phyloP scores from a whole-genome alignment of 2,113 vertebrate species.

The Eptesicus fuscus region DNA sequence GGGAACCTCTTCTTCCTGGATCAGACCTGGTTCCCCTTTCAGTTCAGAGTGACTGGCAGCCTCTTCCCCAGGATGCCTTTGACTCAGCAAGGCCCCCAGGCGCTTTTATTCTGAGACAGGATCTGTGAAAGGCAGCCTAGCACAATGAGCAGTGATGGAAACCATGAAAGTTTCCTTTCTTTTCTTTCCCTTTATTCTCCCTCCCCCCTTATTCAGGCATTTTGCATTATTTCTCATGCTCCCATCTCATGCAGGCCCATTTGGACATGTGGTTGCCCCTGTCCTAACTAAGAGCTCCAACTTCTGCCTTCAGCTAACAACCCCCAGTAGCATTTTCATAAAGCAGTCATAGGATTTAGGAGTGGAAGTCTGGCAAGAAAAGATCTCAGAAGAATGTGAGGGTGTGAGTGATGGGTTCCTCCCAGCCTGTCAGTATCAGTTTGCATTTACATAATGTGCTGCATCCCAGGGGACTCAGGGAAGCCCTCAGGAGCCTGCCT shows the following conservation, averaged over 20 bases:
- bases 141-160: constrained; percentile 15
- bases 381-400: background rate
- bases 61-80: background rate
- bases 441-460: background rate
- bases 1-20: constrained; percentile 53
- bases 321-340: background rate
- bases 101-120: constrained; percentile 41
- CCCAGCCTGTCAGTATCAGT: background rate
- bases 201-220: background rate
- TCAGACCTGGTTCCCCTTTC: background rate
- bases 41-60: constrained; percentile 25
- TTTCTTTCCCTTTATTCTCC: background rate
- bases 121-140: constrained; percentile 9
- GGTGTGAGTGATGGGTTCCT: background rate
- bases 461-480: rapidly evolving
- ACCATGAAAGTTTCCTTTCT: background rate
- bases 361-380: background rate
- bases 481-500: background rate
- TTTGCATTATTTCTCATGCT: too few species aligned
- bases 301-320: background rate
- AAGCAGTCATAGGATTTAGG: background rate
- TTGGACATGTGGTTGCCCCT: background rate
- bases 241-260: background rate
- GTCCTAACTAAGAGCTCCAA: background rate
- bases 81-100: constrained; percentile 33